phyloP scores from a whole-genome alignment of 2,113 vertebrate species.

The Peucedramus taeniatus region DNA sequence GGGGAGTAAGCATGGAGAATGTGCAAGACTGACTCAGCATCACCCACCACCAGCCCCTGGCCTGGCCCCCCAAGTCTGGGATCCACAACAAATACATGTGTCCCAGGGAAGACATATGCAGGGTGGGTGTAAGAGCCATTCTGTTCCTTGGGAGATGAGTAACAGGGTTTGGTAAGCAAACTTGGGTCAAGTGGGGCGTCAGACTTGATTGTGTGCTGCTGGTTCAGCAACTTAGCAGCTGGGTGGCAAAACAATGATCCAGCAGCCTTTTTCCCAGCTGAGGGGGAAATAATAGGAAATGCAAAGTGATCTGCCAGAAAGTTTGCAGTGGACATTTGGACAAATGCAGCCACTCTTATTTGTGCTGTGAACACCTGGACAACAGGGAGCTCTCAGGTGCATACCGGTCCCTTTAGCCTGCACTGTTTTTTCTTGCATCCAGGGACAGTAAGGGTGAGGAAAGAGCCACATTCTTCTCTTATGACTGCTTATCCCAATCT shows the following conservation, averaged over 20 bases:
- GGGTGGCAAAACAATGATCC: background rate
- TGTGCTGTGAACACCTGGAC: background rate
- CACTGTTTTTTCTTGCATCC: background rate
- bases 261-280: background rate
- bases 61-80: accelerated
- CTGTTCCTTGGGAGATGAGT: background rate
- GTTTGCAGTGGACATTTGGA: background rate
- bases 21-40: background rate
- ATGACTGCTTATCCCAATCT: background rate
- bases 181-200: background rate
- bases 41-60: background rate
- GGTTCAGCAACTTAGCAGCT: background rate
- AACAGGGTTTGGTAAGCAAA: background rate
- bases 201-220: background rate
- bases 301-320: background rate
- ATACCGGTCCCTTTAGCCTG: background rate
- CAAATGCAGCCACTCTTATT: background rate
- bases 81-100: background rate
- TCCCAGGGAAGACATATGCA: background rate
- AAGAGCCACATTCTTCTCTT: background rate
- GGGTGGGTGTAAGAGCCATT: background rate
- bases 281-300: background rate
- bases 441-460: background rate
- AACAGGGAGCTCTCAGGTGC: background rate
- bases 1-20: background rate